Percentiles rank a stretch among this genome's conserved stretches.
These are phyloP conservation scores for Lepeophtheirus salmonis DNA, from an alignment of 1,140 invertebrate genomes.

Conservation along the genomic window DNA sequence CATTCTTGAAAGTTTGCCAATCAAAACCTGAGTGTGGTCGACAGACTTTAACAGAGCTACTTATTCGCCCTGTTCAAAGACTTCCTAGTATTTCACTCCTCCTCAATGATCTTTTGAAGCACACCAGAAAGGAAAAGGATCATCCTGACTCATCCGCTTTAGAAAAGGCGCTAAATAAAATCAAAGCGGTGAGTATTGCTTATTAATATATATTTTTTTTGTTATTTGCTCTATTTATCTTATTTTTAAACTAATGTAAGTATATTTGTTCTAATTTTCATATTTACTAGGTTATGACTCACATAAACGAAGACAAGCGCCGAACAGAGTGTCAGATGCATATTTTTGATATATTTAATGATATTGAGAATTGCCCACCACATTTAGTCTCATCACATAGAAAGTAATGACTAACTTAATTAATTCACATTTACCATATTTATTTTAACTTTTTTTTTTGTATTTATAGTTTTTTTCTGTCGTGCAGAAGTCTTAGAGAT, in stretches of 20 bases:
- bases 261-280: too few relatives aligned
- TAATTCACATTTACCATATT: neutral
- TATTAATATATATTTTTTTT: neutral
- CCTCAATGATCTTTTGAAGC: constrained; percentile 50
- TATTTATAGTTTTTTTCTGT: constrained; percentile 42
- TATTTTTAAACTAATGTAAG: too few relatives aligned
- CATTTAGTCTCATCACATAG: constrained; percentile 77
- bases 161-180: constrained; percentile 58
- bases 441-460: neutral
- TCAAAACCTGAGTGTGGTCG: constrained; percentile 63
- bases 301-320: constrained; percentile 91
- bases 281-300: constrained; percentile 48
- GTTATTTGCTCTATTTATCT: neutral
- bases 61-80: constrained; percentile 89
- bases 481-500: constrained; percentile 74
- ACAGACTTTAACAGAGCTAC: constrained; percentile 76
- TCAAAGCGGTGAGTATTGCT: constrained; percentile 43
- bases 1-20: constrained; percentile 88
- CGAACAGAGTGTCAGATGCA: constrained; percentile 81
- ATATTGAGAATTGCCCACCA: constrained; percentile 88
- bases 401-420: too few relatives aligned
- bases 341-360: constrained; percentile 92
- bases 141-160: constrained; percentile 67
- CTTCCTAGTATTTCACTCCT: constrained; percentile 83
- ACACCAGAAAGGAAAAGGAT: constrained; percentile 18